Base-by-base conservation (phyloP, 2,797 vertebrate genomes). In the Spheniscus humboldti region DNA sequence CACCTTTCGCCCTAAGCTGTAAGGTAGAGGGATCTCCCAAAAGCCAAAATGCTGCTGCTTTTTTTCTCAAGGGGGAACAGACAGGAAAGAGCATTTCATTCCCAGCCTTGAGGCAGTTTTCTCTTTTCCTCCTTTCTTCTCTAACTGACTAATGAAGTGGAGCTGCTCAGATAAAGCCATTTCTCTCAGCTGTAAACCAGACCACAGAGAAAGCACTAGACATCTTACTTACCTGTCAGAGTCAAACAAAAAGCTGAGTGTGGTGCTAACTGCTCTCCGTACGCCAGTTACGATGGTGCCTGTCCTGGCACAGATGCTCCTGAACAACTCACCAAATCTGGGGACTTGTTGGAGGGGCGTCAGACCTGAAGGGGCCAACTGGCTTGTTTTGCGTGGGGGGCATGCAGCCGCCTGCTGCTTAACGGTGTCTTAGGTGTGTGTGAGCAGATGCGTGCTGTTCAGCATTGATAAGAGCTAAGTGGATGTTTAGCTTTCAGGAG, bases 211-310 rank as follows among this genome's bases (percentile, higher is more conserved):
- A 86, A 83, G 39, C 48, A 31, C 69, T 68, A 23, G 72, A 73
- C 56, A 63, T 72, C 73, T 84, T 41, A 59, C 78, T 87, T 83
- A 67, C 20, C 37, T 2, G 2, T 79, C 60, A 47, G 23, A n/a
- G 39, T n/a, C 35, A 66, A 84, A 69, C 14, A 76, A 75, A 57
- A 66, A 72, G 18, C 20, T 14, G 48, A 68, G 20, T 3, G 5
- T 33, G 39, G 15, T n/a, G 50, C 64, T 47, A 77, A 80, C 27
- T 52, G 25, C 50, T 69, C 27, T 43, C 12, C 7, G 35, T 30
- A 13, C 0, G 3, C 30, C 2, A 2, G 72, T 50, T 67, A 62
- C 4, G 7, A n/a, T 3, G 18, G 33, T 55, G 25, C 15, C 15
- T 66, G 73, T 59, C 74, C 45, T 25, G 24, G 35, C 12, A 23